Base-by-base conservation (phyloP, 2,113 vertebrate genomes). In the Coptodon bakossiorum region DNA sequence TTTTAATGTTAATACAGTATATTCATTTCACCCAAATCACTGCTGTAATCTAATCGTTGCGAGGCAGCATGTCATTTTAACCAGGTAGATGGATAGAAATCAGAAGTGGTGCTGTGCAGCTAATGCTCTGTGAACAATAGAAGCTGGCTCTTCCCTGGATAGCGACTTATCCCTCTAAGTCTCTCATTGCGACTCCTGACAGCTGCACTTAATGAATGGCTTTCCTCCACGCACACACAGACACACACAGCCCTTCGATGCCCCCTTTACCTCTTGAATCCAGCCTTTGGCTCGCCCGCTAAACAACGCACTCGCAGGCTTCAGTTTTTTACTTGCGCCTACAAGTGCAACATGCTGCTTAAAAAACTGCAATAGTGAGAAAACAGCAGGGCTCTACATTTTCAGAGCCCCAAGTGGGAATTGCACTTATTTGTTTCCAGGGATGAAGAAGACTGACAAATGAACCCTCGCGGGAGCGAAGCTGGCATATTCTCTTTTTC, bases 401-500 rank as follows among this genome's bases (percentile, higher is more conserved):
- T 89, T 80, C 66, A 80, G 24, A 11, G 88, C 88, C 76, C 90
- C 90, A 84, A 78, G 48, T 31, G 93, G 94, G 94, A 93, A 90
- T 94, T 92, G 90, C 81, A 88, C 94, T 92, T 96, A 94, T 95
- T 94, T 95, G 95, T 96, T 90, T 96, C 91, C 92, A 90, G 92
- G 88, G 82, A 52, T 94, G 91, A 95, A 94, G 94, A 94, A 96
- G 93, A 94, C 90, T 92, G 95, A 94, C 94, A 96, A 93, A 83
- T 87, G 93, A 95, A 91, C 88, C 94, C 95, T 93, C 93, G 3
- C 13, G 86, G 89, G 90, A 94, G 91, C 57, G 38, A 78, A 87
- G 94, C 91, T 29, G 81, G 73, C 57, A 48, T 78, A 78, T 82
- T 16, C 90, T 84, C 71, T 38, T 91, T 84, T 50, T 40, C 86